A percentile compares a stretch with the other conserved stretches of the same genome.
Evolutionary conservation across 2,888 invertebrate species (phyloP).

Genomic region (Tortrix viridana): DNA sequence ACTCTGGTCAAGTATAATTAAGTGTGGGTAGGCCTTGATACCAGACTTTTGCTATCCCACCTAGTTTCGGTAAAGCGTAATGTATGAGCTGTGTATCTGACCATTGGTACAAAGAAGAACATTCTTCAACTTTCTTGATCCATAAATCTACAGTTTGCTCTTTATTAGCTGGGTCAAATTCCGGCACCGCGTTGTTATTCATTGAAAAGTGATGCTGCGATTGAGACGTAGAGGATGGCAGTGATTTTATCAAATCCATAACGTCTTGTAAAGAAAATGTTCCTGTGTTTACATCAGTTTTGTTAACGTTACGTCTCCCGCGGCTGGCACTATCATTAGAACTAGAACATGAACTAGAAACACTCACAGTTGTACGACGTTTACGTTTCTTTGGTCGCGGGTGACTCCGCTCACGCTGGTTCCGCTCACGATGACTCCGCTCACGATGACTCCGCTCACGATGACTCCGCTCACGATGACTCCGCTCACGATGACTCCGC

Average conservation of each 20-base stretch:
- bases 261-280: neutral
- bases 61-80: neutral
- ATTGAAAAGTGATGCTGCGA: neutral
- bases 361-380: neutral
- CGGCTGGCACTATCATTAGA: neutral
- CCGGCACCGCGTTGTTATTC: neutral
- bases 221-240: neutral
- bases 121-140: constrained; percentile 1
- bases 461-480: too few relatives aligned
- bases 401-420: neutral
- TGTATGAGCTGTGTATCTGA: neutral
- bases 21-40: constrained; percentile 42
- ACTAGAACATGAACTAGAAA: constrained; percentile 2
- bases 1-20: constrained; percentile 39
- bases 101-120: constrained; percentile 3
- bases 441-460: too few relatives aligned
- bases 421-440: too few relatives aligned
- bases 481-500: too few relatives aligned
- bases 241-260: constrained; percentile 1
- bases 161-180: constrained; percentile 1
- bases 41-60: constrained; percentile 29
- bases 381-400: neutral
- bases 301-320: neutral
- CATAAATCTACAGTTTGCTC: neutral
- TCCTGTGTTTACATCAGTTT: neutral